phyloP scores from a whole-genome alignment of 2,113 vertebrate genomes.

The Ceyx cyanopectus region DNA sequence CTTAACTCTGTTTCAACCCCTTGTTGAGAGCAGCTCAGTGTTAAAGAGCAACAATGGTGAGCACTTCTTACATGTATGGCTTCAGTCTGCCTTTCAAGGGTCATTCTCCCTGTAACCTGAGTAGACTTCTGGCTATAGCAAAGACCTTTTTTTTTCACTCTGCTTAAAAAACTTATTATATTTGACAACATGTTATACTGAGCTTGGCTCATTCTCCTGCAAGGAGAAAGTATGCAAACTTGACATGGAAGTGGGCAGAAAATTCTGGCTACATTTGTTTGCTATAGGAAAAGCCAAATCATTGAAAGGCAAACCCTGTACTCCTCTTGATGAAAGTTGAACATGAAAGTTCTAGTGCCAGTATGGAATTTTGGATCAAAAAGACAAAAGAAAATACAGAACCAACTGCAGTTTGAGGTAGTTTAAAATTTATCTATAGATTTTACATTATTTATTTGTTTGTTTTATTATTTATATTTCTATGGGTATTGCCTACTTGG shows the following conservation, averaged over 20 bases:
- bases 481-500: background rate
- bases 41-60: background rate
- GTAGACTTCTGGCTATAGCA: background rate
- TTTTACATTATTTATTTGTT: no score
- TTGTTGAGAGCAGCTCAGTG: background rate
- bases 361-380: background rate
- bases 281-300: background rate
- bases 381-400: background rate
- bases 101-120: background rate
- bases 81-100: background rate
- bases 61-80: background rate
- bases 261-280: conserved; percentile 10
- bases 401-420: background rate
- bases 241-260: conserved; percentile 10
- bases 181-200: conserved; percentile 1
- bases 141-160: conserved; percentile 4
- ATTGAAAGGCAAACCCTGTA: background rate
- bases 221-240: conserved; percentile 5
- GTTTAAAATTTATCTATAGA: no score
- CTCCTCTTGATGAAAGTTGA: background rate
- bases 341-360: background rate
- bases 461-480: background rate
- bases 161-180: background rate
- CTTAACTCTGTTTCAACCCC: background rate
- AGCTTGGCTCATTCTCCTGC: background rate